Evolutionary conservation across 2,888 invertebrate species (phyloP).

Genomic region (Schizaphis graminum): DNA sequence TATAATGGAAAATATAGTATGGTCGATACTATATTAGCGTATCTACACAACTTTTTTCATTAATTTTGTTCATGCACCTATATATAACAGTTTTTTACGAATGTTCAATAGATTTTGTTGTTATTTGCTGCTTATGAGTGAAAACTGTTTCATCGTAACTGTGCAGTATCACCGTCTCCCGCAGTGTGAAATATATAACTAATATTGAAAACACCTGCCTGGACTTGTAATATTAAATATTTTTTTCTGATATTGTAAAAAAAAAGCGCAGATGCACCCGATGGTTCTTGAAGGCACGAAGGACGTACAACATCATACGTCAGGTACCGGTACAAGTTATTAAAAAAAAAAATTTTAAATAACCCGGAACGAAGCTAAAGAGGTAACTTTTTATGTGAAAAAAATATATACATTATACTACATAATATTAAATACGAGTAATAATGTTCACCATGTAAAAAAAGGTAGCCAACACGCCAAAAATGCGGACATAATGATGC

Average conservation of each 20-base stretch:
- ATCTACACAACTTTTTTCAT: neutral
- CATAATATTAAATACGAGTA: neutral
- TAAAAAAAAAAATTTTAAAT: neutral
- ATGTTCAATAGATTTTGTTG: neutral
- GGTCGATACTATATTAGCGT: neutral
- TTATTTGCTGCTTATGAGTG: neutral
- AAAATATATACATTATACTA: neutral
- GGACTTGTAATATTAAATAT: neutral
- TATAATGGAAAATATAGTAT: neutral
- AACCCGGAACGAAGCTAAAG: neutral
- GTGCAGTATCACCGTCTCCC: neutral
- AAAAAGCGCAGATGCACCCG: neutral
- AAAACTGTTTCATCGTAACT: neutral
- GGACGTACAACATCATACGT: neutral
- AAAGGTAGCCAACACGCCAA: conserved; percentile 96
- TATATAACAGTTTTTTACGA: neutral
- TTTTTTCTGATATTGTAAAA: neutral
- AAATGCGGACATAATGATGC: conserved; percentile 97
- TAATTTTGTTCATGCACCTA: neutral
- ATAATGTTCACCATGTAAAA: conserved; percentile 85
- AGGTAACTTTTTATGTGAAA: neutral
- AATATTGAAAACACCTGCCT: conserved; percentile 7
- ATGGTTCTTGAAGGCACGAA: neutral
- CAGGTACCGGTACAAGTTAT: neutral
- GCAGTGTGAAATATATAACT: conserved; percentile 4